These are phyloP conservation scores for Phanerotoma sp. DNA, from an alignment of 2,888 invertebrate genomes.

Conservation along the genomic window DNA sequence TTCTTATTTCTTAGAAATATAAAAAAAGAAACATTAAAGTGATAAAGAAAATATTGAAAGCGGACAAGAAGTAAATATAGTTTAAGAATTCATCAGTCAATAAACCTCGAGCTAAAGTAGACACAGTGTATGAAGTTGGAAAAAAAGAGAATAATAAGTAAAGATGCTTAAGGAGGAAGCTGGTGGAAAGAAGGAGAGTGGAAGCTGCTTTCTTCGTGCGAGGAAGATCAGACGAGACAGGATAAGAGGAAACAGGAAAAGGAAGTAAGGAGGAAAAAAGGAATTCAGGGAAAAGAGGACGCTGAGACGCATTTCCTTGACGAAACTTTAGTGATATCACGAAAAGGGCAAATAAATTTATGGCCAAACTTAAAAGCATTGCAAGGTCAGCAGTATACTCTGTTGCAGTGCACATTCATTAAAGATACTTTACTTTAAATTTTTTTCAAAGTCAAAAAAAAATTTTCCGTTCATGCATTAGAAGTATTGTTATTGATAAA, in stretches of 20 bases:
- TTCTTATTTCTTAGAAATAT: no score
- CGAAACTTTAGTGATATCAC: constrained; percentile 50
- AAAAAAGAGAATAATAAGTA: constrained; percentile 18
- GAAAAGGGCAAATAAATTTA: constrained; percentile 51
- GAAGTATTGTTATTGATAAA: no score
- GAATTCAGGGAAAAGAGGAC: constrained; percentile 25
- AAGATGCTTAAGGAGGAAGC: constrained; percentile 7
- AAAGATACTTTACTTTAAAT: constrained; percentile 23
- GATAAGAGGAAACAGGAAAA: constrained; percentile 25
- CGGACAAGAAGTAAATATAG: not conserved
- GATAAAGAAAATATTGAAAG: not conserved
- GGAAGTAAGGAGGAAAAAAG: constrained; percentile 9
- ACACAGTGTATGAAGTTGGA: not conserved
- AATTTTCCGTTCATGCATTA: no score
- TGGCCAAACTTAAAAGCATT: constrained; percentile 53
- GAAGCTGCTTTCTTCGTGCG: constrained; percentile 20
- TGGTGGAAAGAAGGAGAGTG: constrained; percentile 23
- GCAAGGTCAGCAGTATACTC: constrained; percentile 44
- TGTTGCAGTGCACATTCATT: constrained; percentile 25
- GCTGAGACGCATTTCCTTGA: constrained; percentile 39
- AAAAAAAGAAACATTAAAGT: not conserved
- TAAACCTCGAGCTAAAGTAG: not conserved
- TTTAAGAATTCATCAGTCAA: no score
- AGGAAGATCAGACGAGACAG: constrained; percentile 22
- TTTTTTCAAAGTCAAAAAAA: no score